Evolutionary conservation across 2,888 invertebrate species (phyloP), one percentile per base, ranked within the genome.

Genomic region (Spatulosminthurus flaviceps): DNA sequence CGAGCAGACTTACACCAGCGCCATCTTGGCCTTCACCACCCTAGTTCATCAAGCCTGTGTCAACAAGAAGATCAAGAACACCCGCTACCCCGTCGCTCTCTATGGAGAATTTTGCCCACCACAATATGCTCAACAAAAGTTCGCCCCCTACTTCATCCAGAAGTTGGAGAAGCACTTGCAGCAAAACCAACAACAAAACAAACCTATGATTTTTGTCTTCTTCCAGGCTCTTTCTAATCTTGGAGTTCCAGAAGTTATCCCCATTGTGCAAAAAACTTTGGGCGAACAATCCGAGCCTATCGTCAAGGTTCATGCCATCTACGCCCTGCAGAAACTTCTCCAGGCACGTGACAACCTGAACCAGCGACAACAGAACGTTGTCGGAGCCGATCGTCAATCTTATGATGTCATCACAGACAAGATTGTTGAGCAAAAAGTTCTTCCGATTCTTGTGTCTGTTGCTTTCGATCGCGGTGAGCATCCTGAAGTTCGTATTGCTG

Each of bases 191-290:
- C 66, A 79, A 43, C 71, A 79, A 34, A 42, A 85, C 79, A 79
- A 86, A 69, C 79, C 84, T 42, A 79, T 84, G 69, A 79, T 81
- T 2, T 84, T 86, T 0, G 82, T 83, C 22, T 82, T 83, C 42
- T 72, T 88, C 75, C 86, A 86, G 78, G 86, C 87, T 19, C 84
- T 87, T 26, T 87, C 87, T 22, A 88, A 87, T 82, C 84, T 87
- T 41, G 88, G 88, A 51, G 84, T 86, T 64, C 83, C 83, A 19
- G 84, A 86, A 4, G 84, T 86, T 34, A 24, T 87, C 22, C 86
- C 86, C 1, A 41, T 84, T 29, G 81, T 88, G 4, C 83, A 85
- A 26, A 71, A 82, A n/a, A 41, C 41, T 13, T 13, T 41, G 9
- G 64, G 19, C 24, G 7, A 9, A 11, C 64, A 21, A 24, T 24